Evolutionary conservation across 92 coral and sea anemone genomes (phyloP), one percentile per base, ranked within the genome.

Genomic region (Hydrozoanthus gracilis): DNA sequence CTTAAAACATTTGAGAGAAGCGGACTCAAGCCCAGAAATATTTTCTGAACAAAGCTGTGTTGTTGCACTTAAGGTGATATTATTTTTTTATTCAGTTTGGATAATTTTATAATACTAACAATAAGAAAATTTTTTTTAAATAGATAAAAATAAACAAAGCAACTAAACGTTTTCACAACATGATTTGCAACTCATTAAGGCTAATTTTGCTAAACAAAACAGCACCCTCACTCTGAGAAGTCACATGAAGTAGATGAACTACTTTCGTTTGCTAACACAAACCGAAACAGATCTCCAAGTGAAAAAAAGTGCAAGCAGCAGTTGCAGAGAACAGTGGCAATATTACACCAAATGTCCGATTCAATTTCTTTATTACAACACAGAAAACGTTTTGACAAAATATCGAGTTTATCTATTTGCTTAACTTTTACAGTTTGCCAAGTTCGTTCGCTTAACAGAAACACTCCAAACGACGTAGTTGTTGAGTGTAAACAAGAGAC

Each of bases 311-410:
- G 67, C 20, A 11, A 83, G 61, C 87, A 82, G 13, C 80, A 88
- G 27, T 71, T 83, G 2, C 88, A 89, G 60, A 76, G 88, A 60
- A 82, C 88, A 58, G 91, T 88, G 20, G 12, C 78, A 49, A 56
- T 83, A 8, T 76, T 88, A 50, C 91, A 88, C 77, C 44, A 49
- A 61, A 73, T 14, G 39, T 27, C 39, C 39, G n/a, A n/a, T n/a
- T n/a, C n/a, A n/a, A n/a, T n/a, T n/a, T n/a, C n/a, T n/a, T n/a
- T n/a, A n/a, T n/a, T n/a, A n/a, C n/a, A n/a, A n/a, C n/a, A n/a
- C n/a, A n/a, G n/a, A n/a, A n/a, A n/a, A n/a, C n/a, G n/a, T n/a
- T n/a, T n/a, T n/a, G n/a, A n/a, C n/a, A n/a, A n/a, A n/a, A n/a
- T n/a, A n/a, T n/a, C n/a, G n/a, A n/a, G n/a, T n/a, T n/a, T n/a